Evolutionary conservation across 2,888 invertebrate species (phyloP).

Genomic region (Caenorhabditis plicata): DNA sequence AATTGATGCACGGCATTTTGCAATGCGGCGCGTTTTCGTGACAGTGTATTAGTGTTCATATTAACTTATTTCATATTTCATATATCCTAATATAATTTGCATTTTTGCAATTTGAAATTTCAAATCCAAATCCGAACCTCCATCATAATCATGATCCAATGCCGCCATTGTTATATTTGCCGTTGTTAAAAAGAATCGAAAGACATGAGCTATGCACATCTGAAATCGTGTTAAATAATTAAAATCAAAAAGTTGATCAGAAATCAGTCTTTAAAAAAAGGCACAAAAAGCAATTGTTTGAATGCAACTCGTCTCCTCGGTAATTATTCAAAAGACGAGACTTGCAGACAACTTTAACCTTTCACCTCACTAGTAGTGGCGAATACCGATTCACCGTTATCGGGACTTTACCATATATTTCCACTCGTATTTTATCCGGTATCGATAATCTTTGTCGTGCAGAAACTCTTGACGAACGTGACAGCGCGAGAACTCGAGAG

Average conservation of each 20-base stretch:
- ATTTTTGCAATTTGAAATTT: too few relatives aligned
- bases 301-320: not conserved
- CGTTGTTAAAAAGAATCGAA: slow-evolving; percentile 20
- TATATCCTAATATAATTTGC: too few relatives aligned
- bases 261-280: not conserved
- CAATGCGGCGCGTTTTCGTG: too few relatives aligned
- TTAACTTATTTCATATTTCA: too few relatives aligned
- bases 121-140: too few relatives aligned
- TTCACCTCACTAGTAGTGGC: too few relatives aligned
- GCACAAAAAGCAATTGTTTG: not conserved
- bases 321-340: not conserved
- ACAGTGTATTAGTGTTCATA: too few relatives aligned
- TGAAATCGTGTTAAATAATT: not conserved
- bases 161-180: slow-evolving; percentile 29
- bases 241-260: not conserved
- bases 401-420: too few relatives aligned
- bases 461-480: slow-evolving; percentile 16
- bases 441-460: slow-evolving; percentile 12
- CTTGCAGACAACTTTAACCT: too few relatives aligned
- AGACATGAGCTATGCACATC: slow-evolving; percentile 15
- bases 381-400: slow-evolving; percentile 7
- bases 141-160: slow-evolving; percentile 34
- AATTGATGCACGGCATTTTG: too few relatives aligned
- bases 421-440: slow-evolving; percentile 24
- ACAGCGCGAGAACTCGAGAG: slow-evolving; percentile 20